Evolutionary conservation across 2,797 vertebrate genomes (phyloP), one percentile per base, ranked within the genome.

Genomic region (Salarias fasciatus): DNA sequence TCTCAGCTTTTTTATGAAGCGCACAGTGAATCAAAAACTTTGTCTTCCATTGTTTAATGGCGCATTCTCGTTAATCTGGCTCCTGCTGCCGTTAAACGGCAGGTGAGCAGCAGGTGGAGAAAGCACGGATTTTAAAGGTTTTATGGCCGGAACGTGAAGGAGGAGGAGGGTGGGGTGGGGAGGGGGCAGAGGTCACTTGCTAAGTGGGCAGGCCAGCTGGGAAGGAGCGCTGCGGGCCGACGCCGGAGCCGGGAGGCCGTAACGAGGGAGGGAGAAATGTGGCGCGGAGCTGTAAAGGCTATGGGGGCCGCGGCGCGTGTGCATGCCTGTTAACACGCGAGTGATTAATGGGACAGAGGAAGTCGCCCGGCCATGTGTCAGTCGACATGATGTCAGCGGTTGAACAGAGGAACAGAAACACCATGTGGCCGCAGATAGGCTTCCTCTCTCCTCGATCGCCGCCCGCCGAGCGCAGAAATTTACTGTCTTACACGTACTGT

Each of bases 301-400:
- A 40, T 67, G 63, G 78, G 73, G 79, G 72, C 75, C 35, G 69
- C 48, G 52, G 53, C 50, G 5, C n/a, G 40, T 68, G 58, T 75
- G 75, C 30, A 55, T 24, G 75, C 63, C 71, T 79, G 80, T 86
- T 84, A 74, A 77, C 66, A 43, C 75, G n/a, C 67, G 11, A 75
- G 75, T 89, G 88, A 89, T 87, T 88, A 85, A 90, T 77, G 80
- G 64, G 63, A 69, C 6, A 5, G 57, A 87, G 88, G 88, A 90
- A 91, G 88, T 86, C 80, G 63, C 76, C 63, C 36, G 69, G 69
- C 80, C 13, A 36, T 57, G 80, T 86, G 84, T 88, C 88, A 83
- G 78, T 77, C 60, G 53, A 58, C 70, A 86, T 89, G 86, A 91
- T 85, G 88, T 89, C 90, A 89, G 65, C 51, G 51, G 83, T 77